Percentiles rank a stretch among this genome's conserved stretches.
These are phyloP conservation scores for Epinephelus malabaricus DNA, from an alignment of 2,797 vertebrate genomes.

Conservation along the genomic window DNA sequence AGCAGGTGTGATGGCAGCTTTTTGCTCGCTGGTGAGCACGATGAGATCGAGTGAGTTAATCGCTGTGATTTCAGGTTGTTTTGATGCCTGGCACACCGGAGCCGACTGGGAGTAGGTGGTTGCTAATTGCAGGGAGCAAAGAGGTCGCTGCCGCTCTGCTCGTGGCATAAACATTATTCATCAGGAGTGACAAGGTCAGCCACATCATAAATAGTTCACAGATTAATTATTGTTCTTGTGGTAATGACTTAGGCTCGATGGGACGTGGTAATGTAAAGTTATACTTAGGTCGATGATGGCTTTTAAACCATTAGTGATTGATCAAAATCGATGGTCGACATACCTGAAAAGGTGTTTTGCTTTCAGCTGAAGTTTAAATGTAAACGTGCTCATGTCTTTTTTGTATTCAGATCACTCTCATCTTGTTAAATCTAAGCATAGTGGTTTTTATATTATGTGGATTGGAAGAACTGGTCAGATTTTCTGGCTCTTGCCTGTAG, in stretches of 20 bases:
- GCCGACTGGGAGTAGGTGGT: slow-evolving; percentile 35
- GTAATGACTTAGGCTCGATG: slow-evolving; percentile 18
- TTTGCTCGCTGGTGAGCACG: slow-evolving; percentile 7
- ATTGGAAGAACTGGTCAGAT: background rate
- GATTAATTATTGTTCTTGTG: slow-evolving; percentile 53
- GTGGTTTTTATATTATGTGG: background rate
- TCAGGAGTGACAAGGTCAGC: slow-evolving; percentile 62
- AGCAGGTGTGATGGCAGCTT: slow-evolving; percentile 72
- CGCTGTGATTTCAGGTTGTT: slow-evolving; percentile 68
- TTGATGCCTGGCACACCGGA: slow-evolving; percentile 55
- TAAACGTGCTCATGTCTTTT: background rate
- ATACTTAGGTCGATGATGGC: slow-evolving; percentile 4
- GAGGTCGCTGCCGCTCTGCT: slow-evolving; percentile 51
- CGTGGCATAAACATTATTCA: slow-evolving; percentile 64
- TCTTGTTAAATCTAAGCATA: background rate
- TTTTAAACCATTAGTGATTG: slow-evolving; percentile 1
- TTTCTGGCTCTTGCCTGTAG: slow-evolving; percentile 9
- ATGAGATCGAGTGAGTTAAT: slow-evolving; percentile 47
- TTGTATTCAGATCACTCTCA: background rate
- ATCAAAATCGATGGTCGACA: slow-evolving; percentile 4
- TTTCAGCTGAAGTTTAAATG: background rate
- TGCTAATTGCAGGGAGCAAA: slow-evolving; percentile 58
- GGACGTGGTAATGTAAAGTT: slow-evolving; percentile 25
- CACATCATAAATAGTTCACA: slow-evolving; percentile 43
- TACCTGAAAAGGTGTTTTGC: background rate